A percentile compares a stretch with the other conserved stretches of the same genome.
These are phyloP conservation scores for Gymnothorax javanicus DNA, from an alignment of 2,797 vertebrate genomes.

Conservation along the genomic window DNA sequence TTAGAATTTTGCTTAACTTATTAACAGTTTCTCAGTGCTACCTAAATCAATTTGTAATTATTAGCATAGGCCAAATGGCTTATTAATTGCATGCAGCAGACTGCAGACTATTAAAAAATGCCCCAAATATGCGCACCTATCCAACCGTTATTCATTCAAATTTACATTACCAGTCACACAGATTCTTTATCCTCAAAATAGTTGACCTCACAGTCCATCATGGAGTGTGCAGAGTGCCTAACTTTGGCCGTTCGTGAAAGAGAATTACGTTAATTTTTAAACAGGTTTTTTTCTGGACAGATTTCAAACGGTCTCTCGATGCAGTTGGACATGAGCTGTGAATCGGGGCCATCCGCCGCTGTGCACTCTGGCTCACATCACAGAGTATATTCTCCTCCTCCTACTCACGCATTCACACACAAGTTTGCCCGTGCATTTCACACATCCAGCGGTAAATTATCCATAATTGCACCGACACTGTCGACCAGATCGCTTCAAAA, in stretches of 20 bases:
- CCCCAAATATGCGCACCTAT: background rate
- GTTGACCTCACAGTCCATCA: background rate
- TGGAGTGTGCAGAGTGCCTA: background rate
- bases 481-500: slow-evolving; percentile 10
- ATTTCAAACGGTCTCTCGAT: background rate
- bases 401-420: background rate
- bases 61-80: too few species aligned
- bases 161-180: too few species aligned
- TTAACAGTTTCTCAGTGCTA: background rate
- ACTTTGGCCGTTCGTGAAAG: background rate
- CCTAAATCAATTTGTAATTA: too few species aligned
- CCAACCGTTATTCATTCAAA: too few species aligned
- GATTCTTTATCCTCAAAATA: background rate
- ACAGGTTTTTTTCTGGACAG: background rate
- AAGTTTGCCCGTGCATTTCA: background rate
- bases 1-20: background rate
- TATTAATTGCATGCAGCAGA: too few species aligned
- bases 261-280: background rate
- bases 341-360: background rate
- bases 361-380: background rate
- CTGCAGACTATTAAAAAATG: background rate
- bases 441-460: background rate
- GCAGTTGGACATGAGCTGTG: background rate
- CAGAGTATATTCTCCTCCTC: background rate
- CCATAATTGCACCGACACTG: background rate